Evolutionary conservation across 2,797 vertebrate species (phyloP).

Genomic region (Heteromormyrus szaboi): DNA sequence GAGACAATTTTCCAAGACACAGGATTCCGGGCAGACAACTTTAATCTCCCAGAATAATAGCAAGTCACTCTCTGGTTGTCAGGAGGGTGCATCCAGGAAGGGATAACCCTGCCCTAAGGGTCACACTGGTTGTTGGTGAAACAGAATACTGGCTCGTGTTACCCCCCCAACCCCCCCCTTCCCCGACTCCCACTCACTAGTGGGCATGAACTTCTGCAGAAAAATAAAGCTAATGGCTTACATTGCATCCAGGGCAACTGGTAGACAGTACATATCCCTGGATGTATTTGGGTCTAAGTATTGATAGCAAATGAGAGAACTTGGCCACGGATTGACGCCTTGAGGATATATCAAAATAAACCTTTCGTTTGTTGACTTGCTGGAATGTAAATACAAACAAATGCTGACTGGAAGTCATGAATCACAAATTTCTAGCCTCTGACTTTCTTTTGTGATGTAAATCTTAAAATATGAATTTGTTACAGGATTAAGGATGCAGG

Average conservation of each 20-base stretch:
- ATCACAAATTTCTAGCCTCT: neutral
- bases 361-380: neutral
- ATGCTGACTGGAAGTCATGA: neutral
- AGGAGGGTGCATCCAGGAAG: neutral
- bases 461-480: neutral
- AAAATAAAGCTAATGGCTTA: neutral
- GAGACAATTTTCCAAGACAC: conserved; percentile 12
- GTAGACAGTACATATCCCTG: neutral
- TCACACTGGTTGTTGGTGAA: neutral
- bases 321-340: neutral
- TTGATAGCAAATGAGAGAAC: neutral
- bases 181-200: neutral
- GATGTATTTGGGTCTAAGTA: neutral
- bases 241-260: neutral
- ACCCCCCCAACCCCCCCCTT: neutral
- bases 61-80: neutral
- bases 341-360: neutral
- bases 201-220: neutral
- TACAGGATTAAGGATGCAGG: neutral
- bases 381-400: neutral
- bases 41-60: conserved; percentile 19
- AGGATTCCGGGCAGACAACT: conserved; percentile 8
- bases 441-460: neutral
- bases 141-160: neutral
- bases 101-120: neutral